Base-by-base conservation (phyloP, 2,113 vertebrate genomes). In the Phylloscopus trochiloides region DNA sequence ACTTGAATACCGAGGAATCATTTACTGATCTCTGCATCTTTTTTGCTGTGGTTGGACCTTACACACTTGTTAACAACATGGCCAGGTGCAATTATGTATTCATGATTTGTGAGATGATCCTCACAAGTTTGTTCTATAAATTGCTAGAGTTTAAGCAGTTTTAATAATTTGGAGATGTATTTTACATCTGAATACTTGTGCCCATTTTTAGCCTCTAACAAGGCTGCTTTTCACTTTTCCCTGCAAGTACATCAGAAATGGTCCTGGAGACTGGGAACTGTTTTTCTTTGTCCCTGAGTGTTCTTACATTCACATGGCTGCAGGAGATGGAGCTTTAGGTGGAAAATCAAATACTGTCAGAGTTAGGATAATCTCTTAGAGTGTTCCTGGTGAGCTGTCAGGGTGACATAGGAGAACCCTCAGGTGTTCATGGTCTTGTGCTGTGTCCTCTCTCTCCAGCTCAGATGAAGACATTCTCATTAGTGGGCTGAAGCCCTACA, bases 381-480 rank as follows among this genome's bases (percentile, higher is more conserved):
- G 36, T 36, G n/a, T 4, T 62, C 18, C 31, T 38, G 25, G 18
- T 51, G 42, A 34, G 32, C 40, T 57, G 9, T 31, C n/a, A 22
- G 2, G 29, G 55, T 66, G 70, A 8, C 25, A 9, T 24, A 13
- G 52, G 54, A 75, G 62, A 70, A 14, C 58, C 9, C 28, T 34
- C 11, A 22, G 3, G 50, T n/a, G 32, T 32, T 86, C 29, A 40
- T 0, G 58, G 54, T 42, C 63, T 54, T 25, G 3, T 38, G 38
- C 45, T 26, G 17, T 59, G 54, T 86, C 17, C 63, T 94, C 20
- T 62, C 90, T 77, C 2, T 10, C 25, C 97, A 99, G 99, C 97
- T 98, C 99, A 20, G 98, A 98, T 84, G 99, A 99, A 97, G 99
- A 99, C 96, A 98, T 99, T 79, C 98, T 99, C 70, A 98, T 99